Evolutionary conservation across 2,113 vertebrate species (phyloP).

Genomic region (Hemiscyllium ocellatum): DNA sequence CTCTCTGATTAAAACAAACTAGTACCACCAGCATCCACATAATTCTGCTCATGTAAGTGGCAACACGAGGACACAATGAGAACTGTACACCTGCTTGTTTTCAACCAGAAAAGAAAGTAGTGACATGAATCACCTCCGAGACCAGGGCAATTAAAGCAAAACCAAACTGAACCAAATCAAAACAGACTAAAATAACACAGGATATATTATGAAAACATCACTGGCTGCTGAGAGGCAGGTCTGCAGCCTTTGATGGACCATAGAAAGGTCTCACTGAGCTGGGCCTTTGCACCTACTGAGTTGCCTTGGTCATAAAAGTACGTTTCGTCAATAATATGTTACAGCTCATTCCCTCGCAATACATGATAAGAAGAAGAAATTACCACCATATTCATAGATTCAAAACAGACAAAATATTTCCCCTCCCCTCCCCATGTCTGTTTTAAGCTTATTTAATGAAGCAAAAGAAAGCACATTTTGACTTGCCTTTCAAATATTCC

Average conservation of each 20-base stretch:
- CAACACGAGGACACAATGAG: background rate
- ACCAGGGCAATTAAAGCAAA: conserved; percentile 31
- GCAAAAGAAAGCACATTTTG: background rate
- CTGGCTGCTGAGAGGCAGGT: conserved; percentile 12
- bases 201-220: conserved; percentile 32
- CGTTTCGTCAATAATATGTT: background rate
- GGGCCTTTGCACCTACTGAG: background rate
- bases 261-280: background rate
- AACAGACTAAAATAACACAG: conserved; percentile 36
- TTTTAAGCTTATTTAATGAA: background rate
- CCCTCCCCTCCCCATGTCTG: background rate
- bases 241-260: conserved; percentile 19
- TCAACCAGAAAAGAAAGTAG: conserved; percentile 26
- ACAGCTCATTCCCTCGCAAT: background rate
- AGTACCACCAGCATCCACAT: background rate
- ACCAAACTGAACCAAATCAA: conserved; percentile 25
- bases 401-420: background rate
- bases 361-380: background rate
- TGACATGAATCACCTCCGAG: conserved; percentile 32
- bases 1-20: background rate
- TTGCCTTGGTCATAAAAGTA: background rate
- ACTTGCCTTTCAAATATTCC: background rate
- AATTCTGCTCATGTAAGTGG: background rate
- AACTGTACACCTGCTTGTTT: conserved; percentile 25
- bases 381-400: background rate